Evolutionary conservation across 2,797 vertebrate species (phyloP).

Genomic region (Artibeus lituratus): DNA sequence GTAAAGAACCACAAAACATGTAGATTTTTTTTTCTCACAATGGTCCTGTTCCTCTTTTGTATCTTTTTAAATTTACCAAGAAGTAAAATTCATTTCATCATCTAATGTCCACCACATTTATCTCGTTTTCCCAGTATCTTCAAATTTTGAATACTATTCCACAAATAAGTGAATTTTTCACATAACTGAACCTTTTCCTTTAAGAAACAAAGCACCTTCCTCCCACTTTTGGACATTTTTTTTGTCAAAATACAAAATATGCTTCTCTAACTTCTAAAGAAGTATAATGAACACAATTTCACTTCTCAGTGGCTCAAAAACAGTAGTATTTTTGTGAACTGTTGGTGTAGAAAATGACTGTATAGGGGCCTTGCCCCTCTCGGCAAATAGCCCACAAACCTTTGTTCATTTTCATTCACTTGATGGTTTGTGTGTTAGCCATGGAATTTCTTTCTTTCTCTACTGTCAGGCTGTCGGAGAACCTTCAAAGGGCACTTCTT

Average conservation of each 20-base stretch:
- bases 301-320: neutral
- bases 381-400: neutral
- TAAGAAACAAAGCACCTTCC: neutral
- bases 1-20: neutral
- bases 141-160: constrained; percentile 16
- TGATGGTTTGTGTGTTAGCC: neutral
- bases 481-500: neutral
- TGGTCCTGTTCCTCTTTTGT: neutral
- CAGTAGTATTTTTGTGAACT: neutral
- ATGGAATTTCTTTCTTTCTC: neutral
- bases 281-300: neutral
- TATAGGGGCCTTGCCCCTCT: neutral
- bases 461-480: neutral
- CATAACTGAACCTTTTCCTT: neutral
- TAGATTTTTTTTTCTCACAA: neutral
- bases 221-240: neutral
- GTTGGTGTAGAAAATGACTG: neutral
- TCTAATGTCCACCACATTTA: neutral
- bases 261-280: neutral
- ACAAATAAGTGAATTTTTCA: neutral
- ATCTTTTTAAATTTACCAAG: constrained; percentile 9
- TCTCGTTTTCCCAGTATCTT: neutral
- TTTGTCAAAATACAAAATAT: constrained; percentile 5
- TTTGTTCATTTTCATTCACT: neutral
- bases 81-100: constrained; percentile 13